Conservation (phyloP, 2,797 vertebrate species). For the Ctenopoma multispine region DNA sequence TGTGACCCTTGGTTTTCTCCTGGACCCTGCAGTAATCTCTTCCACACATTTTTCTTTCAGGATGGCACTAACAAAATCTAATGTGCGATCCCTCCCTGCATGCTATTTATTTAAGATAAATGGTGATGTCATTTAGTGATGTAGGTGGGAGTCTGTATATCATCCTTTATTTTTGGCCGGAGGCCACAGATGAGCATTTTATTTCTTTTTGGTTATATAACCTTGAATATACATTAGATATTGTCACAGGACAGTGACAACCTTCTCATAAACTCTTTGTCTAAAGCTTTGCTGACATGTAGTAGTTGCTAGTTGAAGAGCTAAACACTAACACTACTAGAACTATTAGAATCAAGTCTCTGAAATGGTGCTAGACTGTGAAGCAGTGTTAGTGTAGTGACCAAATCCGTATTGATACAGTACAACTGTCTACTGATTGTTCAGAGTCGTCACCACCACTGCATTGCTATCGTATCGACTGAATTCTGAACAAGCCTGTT, state of each 20-base stretch:
- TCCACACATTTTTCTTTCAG: constrained; percentile 4
- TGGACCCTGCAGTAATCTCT: constrained; percentile 51
- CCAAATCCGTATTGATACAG: too few relatives aligned
- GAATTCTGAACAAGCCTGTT: too few relatives aligned
- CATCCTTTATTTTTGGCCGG: constrained; percentile 15
- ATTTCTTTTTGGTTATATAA: constrained; percentile 22
- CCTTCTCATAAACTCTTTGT: too few relatives aligned
- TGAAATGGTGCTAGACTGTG: too few relatives aligned
- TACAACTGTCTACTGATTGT: too few relatives aligned
- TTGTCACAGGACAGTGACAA: constrained; percentile 18
- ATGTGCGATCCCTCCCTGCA: constrained; percentile 15
- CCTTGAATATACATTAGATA: constrained; percentile 30
- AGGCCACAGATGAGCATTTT: constrained; percentile 24
- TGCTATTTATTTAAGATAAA: constrained; percentile 45
- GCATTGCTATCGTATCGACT: too few relatives aligned
- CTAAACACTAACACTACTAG: too few relatives aligned
- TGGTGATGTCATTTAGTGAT: constrained; percentile 40
- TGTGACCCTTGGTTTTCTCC: constrained; percentile 54
- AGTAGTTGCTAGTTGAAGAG: too few relatives aligned
- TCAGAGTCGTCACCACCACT: too few relatives aligned
- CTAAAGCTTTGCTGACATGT: too few relatives aligned
- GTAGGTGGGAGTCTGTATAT: constrained; percentile 28
- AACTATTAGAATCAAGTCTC: too few relatives aligned
- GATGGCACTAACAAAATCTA: constrained; percentile 40
- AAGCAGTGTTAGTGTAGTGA: too few relatives aligned